Evolutionary conservation across 2,888 invertebrate species (phyloP).

Genomic region (Erpobdella octoculata): DNA sequence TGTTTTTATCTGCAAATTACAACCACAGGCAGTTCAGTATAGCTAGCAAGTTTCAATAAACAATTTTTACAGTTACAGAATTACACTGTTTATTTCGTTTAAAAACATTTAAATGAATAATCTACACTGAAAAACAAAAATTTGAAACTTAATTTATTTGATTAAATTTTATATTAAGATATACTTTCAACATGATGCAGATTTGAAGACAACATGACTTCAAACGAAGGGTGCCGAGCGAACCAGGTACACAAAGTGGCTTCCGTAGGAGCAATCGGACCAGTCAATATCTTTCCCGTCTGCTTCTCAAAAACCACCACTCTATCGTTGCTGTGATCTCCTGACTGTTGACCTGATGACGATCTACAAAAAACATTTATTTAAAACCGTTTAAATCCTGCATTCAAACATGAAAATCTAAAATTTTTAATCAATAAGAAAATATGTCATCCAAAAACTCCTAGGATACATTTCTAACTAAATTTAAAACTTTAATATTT

Average conservation of each 20-base stretch:
- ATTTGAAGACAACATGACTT: slow-evolving; percentile 56
- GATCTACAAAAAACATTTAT: too few species aligned
- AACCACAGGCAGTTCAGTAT: too few species aligned
- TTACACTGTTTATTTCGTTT: too few species aligned
- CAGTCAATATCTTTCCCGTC: slow-evolving; percentile 65
- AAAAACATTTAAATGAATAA: too few species aligned
- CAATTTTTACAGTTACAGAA: too few species aligned
- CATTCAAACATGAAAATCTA: not conserved
- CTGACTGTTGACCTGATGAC: not conserved
- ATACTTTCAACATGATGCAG: not conserved
- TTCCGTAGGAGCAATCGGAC: slow-evolving; percentile 74
- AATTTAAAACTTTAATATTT: too few species aligned
- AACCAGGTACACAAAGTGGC: slow-evolving; percentile 74
- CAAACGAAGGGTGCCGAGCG: slow-evolving; percentile 75
- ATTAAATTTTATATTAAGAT: not conserved
- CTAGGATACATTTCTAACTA: not conserved
- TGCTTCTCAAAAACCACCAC: slow-evolving; percentile 74
- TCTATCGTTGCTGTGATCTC: slow-evolving; percentile 33
- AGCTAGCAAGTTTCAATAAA: too few species aligned
- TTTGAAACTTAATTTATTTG: not conserved
- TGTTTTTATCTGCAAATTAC: not conserved
- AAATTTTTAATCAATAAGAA: not conserved
- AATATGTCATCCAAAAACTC: not conserved
- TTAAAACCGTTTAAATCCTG: too few species aligned
- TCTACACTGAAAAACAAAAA: not conserved